A percentile compares a stretch with the other conserved stretches of the same genome.
These are phyloP conservation scores for Cremastinae sp. DNA, from an alignment of 2,888 invertebrate genomes.

Conservation along the genomic window DNA sequence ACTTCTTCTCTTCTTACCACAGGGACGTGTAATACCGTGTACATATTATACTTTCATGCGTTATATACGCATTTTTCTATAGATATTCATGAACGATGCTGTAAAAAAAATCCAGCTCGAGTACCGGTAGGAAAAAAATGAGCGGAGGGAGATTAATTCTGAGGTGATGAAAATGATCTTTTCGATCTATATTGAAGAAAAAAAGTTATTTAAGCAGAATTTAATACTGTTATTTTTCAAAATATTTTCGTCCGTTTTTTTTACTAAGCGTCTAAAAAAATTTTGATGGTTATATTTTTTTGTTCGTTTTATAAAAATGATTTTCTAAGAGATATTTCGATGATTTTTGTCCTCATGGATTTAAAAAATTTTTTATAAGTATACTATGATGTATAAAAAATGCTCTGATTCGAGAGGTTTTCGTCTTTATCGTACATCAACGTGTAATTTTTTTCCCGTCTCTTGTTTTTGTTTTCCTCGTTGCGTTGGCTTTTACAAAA, in stretches of 20 bases:
- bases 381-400: neutral
- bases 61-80: constrained; percentile 23
- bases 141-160: constrained; percentile 29
- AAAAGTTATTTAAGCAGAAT: too few species aligned
- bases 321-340: too few species aligned
- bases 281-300: too few species aligned
- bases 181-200: constrained; percentile 12
- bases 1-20: constrained; percentile 8
- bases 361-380: neutral
- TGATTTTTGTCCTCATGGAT: too few species aligned
- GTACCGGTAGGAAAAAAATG: constrained; percentile 4
- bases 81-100: constrained; percentile 50
- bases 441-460: too few species aligned
- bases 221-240: too few species aligned
- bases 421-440: too few species aligned
- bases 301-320: too few species aligned
- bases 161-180: constrained; percentile 57
- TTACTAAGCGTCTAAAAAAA: too few species aligned
- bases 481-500: constrained; percentile 36
- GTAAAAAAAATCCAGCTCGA: constrained; percentile 34
- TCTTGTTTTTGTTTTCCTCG: constrained; percentile 32
- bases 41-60: constrained; percentile 49
- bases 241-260: too few species aligned
- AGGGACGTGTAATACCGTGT: constrained; percentile 50
- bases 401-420: too few species aligned